Conservation (phyloP, 1,140 invertebrate species). For the Tetragonula clypearis region DNA sequence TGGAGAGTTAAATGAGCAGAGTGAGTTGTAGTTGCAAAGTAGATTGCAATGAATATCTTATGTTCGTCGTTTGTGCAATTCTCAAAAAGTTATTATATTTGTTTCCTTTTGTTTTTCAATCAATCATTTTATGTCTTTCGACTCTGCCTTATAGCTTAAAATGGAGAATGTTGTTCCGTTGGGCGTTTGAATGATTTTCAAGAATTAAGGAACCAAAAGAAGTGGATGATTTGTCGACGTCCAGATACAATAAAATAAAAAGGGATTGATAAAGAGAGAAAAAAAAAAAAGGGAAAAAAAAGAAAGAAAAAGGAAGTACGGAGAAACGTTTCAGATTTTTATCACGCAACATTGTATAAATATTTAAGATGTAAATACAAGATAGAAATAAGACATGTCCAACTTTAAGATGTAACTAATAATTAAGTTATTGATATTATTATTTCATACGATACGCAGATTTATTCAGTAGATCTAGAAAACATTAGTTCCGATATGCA, state of each 20-base stretch:
- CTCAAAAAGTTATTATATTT: background rate
- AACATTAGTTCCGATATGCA: constrained; percentile 25
- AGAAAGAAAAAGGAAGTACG: background rate
- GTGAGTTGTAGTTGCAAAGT: background rate
- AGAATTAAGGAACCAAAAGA: background rate
- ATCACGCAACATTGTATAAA: constrained; percentile 58
- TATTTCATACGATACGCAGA: constrained; percentile 44
- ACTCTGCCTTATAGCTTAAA: constrained; percentile 1
- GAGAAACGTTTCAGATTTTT: constrained; percentile 53
- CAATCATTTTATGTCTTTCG: background rate
- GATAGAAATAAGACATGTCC: constrained; percentile 40
- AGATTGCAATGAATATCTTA: background rate
- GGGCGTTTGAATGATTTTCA: background rate
- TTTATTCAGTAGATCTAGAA: constrained; percentile 47
- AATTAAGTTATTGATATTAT: constrained; percentile 52
- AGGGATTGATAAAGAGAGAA: background rate
- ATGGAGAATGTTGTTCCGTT: background rate
- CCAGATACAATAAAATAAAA: constrained; percentile 6
- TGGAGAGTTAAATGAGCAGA: background rate
- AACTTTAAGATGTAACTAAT: constrained; percentile 42
- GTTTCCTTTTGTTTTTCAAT: background rate
- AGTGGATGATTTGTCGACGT: constrained; percentile 10
- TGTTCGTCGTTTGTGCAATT: constrained; percentile 16
- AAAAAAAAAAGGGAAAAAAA: background rate
- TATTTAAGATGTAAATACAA: constrained; percentile 62